These are phyloP conservation scores for Dermolepida albohirtum DNA, from an alignment of 2,888 invertebrate genomes.

Conservation along the genomic window DNA sequence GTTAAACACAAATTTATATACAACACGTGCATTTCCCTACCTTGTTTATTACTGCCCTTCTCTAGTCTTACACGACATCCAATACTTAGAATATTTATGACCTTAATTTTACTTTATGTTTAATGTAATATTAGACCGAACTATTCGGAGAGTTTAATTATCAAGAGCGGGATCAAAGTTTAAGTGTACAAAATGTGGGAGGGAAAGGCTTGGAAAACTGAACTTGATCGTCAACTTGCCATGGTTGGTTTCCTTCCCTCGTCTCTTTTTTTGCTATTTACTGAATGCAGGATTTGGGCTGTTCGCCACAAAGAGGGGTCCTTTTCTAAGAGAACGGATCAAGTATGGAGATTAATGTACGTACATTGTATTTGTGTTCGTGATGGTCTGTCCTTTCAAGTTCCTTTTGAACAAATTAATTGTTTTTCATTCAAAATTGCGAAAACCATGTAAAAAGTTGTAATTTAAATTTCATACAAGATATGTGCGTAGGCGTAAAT, in stretches of 20 bases:
- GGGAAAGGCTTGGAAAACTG: constrained; percentile 6
- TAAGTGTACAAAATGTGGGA: constrained; percentile 15
- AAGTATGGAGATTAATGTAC: constrained; percentile 12
- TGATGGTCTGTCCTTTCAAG: constrained; percentile 3
- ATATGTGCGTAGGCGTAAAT: too few relatives aligned
- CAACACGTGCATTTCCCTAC: not conserved
- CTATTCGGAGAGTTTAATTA: constrained; percentile 55
- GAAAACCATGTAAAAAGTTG: too few relatives aligned
- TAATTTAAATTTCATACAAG: too few relatives aligned
- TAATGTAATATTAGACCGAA: constrained; percentile 43
- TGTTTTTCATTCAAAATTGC: too few relatives aligned
- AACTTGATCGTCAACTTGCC: not conserved
- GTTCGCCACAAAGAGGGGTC: constrained; percentile 14
- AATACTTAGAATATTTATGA: constrained; percentile 53
- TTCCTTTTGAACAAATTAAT: not conserved
- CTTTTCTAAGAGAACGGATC: constrained; percentile 11
- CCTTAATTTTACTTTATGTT: constrained; percentile 60
- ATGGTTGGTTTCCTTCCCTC: constrained; percentile 13
- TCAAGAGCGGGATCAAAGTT: constrained; percentile 43
- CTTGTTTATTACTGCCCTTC: not conserved
- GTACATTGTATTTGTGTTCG: constrained; percentile 5
- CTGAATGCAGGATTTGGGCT: not conserved
- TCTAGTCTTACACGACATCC: constrained; percentile 9
- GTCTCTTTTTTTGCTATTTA: constrained; percentile 10
- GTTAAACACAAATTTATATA: not conserved